Evolutionary conservation across 1,140 invertebrate species (phyloP), one percentile per base, ranked within the genome.

Genomic region (Augochlora pura): DNA sequence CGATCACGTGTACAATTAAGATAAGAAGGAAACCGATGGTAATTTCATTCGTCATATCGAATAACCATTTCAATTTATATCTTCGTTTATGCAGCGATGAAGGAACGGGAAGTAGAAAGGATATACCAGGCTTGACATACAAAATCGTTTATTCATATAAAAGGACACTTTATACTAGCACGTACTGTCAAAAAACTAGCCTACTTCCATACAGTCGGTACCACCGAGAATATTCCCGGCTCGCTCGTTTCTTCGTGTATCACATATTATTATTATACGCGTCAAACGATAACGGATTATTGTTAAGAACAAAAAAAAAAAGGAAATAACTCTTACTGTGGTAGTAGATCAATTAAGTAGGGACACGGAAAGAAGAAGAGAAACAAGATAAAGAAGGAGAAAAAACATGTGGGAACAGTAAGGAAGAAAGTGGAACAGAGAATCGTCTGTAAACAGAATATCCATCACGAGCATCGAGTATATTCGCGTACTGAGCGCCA

Each of bases 101-200:
- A 27, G 46, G 10, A 75, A 25, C 59, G 25, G 32, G 10, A 7
- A 14, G 54, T 64, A 23, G 6, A 38, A 32, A 46, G n/a, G 21
- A 69, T 1, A 18, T 23, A 18, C 23, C 5, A 57, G 2, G 12
- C 57, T 82, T 88, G 87, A 91, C 89, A 91, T 92, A 92, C 89
- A 92, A 92, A 92, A 92, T 91, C 90, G 87, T 92, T 92, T 91
- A 92, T 92, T 92, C 87, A 89, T 91, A 91, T 91, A 92, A 92
- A 91, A 91, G 91, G 90, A 91, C 91, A 92, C 90, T 92, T 92
- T 92, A 92, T 91, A 91, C 91, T 91, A 91, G 86, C 90, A 92
- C 87, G 88, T 92, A 91, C 90, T 90, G 88, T 90, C 85, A 88
- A 91, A 90, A 62, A 88, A 76, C 81, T 91, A 91, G 70, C 80